Base-by-base conservation (phyloP, 2,888 invertebrate genomes). In the Nemotelus nigrinus region DNA sequence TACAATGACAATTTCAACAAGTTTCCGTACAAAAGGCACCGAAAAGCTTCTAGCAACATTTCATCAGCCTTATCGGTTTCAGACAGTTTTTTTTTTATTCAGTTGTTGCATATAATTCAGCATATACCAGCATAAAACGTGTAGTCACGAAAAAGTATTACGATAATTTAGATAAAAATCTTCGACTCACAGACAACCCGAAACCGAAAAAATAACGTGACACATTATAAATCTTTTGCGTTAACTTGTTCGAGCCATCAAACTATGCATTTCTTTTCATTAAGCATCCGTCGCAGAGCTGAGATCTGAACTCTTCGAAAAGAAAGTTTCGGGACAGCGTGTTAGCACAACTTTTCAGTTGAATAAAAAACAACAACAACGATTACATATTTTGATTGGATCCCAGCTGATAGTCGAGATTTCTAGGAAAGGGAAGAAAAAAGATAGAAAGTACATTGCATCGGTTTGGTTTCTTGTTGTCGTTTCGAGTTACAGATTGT, bases 101-200 rank as follows among this genome's bases (percentile, higher is more conserved):
- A 25, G 25, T 25, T 25, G 25, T 25, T 25, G 25, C 25, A 25
- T 25, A 25, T 25, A 25, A 25, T 25, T 25, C 25, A 25, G 25
- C 25, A 25, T 25, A 25, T 25, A 25, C 25, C 25, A 25, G 25
- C 25, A 25, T 25, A 25, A 25, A 25, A 25, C 25, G 25, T 25
- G 25, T 43, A 53, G 70, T 70, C 70, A 70, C 70, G 70, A 53
- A 70, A 70, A 55, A 70, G 70, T 70, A 70, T 41, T 70, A 70
- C 70, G 55, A 70, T 70, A 50, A 70, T 70, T 70, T 70, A 70
- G 70, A 70, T 70, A 70, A 70, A 70, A 70, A 55, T 55, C 55
- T 67, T 25, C 6, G 63, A 10, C 25, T 25, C 25, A 25, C 25
- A 25, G 25, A 25, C 25, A 25, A 25, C 25, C 25, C 25, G 0